Evolutionary conservation across 2,797 vertebrate species (phyloP).

Genomic region (Amphiprion clarkii): DNA sequence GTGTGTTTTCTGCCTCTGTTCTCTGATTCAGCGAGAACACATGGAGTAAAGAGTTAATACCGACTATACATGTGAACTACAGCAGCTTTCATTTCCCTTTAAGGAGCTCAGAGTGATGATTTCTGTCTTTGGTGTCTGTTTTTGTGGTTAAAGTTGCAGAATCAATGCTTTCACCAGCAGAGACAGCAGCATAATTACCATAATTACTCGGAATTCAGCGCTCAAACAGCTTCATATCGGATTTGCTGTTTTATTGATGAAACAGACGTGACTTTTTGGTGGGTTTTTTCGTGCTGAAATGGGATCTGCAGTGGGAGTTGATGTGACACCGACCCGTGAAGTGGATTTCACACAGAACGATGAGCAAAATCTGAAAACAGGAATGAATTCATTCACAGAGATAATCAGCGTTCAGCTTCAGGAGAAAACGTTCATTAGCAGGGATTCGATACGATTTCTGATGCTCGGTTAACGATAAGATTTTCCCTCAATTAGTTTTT

Average conservation of each 20-base stretch:
- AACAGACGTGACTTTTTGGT: neutral
- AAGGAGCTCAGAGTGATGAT: slow-evolving; percentile 10
- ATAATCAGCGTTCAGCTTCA: no score
- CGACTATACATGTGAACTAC: slow-evolving; percentile 2
- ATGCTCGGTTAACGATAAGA: no score
- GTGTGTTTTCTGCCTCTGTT: neutral
- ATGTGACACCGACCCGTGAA: no score
- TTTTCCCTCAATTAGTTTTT: no score
- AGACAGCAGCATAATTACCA: slow-evolving; percentile 31
- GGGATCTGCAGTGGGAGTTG: neutral
- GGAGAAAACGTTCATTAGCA: no score
- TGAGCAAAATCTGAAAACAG: no score
- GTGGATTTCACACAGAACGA: no score
- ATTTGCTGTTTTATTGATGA: slow-evolving; percentile 28
- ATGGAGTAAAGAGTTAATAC: neutral
- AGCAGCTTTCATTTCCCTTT: slow-evolving; percentile 15
- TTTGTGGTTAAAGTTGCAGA: slow-evolving; percentile 21
- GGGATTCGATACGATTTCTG: no score
- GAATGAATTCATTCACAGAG: no score
- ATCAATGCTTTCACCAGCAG: slow-evolving; percentile 19
- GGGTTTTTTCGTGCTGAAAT: neutral
- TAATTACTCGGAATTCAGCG: slow-evolving; percentile 11
- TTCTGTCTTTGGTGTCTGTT: slow-evolving; percentile 31
- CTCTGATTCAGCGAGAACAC: neutral
- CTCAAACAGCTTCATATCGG: slow-evolving; percentile 2